phyloP scores from a whole-genome alignment of 2,888 invertebrate species.

The Cynaeus angustus region DNA sequence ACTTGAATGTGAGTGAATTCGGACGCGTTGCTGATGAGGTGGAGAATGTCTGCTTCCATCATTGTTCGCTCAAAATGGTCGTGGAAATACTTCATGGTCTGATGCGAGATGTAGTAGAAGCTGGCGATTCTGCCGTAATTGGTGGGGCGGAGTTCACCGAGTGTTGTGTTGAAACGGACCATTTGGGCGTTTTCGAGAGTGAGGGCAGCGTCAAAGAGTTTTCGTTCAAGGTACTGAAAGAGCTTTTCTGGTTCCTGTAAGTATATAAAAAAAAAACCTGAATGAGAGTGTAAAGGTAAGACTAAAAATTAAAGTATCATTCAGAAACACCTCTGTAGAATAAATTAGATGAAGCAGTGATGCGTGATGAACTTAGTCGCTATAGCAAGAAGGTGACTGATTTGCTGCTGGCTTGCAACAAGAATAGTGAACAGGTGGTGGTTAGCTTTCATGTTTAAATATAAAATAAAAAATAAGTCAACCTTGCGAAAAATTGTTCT shows the following conservation, averaged over 20 bases:
- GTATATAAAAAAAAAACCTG: constrained; percentile 37
- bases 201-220: constrained; percentile 87
- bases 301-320: too few species aligned
- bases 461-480: too few species aligned
- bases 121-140: constrained; percentile 97
- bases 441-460: too few species aligned
- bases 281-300: too few species aligned
- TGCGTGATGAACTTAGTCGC: too few species aligned
- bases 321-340: too few species aligned
- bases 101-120: constrained; percentile 97
- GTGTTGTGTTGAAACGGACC: constrained; percentile 91
- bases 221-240: constrained; percentile 82
- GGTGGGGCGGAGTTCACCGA: constrained; percentile 86
- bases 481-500: too few species aligned
- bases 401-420: too few species aligned
- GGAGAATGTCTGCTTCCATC: constrained; percentile 90
- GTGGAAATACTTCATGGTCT: constrained; percentile 95
- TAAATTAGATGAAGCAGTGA: too few species aligned
- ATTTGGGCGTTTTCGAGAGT: constrained; percentile 93
- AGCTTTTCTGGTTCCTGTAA: constrained; percentile 83
- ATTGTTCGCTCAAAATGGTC: constrained; percentile 86
- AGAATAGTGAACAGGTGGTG: too few species aligned
- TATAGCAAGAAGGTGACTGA: too few species aligned
- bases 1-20: constrained; percentile 96
- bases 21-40: constrained; percentile 92